These are phyloP conservation scores for Drosophila demipolita DNA, from an alignment of 2,888 invertebrate species.

Conservation along the genomic window DNA sequence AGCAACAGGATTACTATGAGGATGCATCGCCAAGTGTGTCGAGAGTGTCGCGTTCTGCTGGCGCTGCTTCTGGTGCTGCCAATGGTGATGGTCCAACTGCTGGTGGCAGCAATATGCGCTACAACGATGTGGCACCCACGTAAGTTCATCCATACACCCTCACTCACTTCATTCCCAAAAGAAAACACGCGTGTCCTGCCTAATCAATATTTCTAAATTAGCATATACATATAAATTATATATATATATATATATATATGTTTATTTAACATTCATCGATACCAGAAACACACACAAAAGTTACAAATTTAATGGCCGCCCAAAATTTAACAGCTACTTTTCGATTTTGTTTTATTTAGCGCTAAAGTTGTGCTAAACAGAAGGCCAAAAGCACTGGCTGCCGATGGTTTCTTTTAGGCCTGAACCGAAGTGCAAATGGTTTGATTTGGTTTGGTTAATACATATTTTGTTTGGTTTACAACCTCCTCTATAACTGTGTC, in stretches of 20 bases:
- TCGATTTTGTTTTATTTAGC: conserved; percentile 81
- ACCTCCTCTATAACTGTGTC: conserved; percentile 9
- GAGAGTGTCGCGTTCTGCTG: conserved; percentile 84
- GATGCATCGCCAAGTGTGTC: conserved; percentile 84
- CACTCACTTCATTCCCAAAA: no score
- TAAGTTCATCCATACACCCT: conserved; percentile 86
- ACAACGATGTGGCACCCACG: conserved; percentile 95
- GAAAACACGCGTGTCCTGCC: conserved; percentile 5
- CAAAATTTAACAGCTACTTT: conserved; percentile 52
- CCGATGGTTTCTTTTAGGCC: conserved; percentile 85
- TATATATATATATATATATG: conserved; percentile 10
- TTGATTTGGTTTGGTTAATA: conserved; percentile 60
- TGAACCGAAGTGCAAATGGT: conserved; percentile 66
- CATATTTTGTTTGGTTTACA: conserved; percentile 44
- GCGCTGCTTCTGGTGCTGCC: conserved; percentile 62
- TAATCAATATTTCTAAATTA: conserved; percentile 2
- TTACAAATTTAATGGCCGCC: conserved; percentile 28
- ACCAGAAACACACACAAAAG: conserved; percentile 21
- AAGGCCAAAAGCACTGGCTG: conserved; percentile 85
- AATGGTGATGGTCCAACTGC: conserved; percentile 85
- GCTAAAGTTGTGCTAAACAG: conserved; percentile 83
- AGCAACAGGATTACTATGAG: conserved; percentile 86
- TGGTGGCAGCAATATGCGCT: conserved; percentile 88
- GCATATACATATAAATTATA: conserved; percentile 6
- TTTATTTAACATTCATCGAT: conserved; percentile 4